Base-by-base conservation (phyloP, 1,140 invertebrate species). In the Phortica variegata region DNA sequence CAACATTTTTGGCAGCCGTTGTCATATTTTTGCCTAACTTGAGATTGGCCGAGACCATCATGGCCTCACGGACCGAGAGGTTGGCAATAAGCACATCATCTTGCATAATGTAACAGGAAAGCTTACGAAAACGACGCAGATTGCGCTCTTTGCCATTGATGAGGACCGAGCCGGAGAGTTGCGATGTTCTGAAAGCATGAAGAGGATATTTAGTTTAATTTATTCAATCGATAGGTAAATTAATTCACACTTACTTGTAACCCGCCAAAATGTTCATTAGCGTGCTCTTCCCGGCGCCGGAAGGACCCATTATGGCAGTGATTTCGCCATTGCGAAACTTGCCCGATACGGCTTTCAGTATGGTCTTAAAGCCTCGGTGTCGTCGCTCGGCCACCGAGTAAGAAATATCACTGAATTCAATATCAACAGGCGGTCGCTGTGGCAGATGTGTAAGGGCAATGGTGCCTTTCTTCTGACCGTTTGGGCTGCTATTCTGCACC, bases 101-200 rank as follows among this genome's bases (percentile, higher is more conserved):
- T 75, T 97, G 95, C 92, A 96, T 96, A 53, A 96, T 96, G 77
- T 97, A 97, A 66, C 91, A 94, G 0, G 92, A 93, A 76, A 94
- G 86, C 76, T 95, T 95, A 8, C 92, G 83, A 77, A 95, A 96
- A 47, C 86, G 81, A 15, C 92, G 79, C 29, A 93, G 77, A 78
- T 93, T 91, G 13, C 93, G 80, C 49, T 91, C 88, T 62, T 89
- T 88, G 13, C 90, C 90, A 65, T 95, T 95, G 56, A 91, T 88
- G 32, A 87, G 70, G 33, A 91, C 85, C n/a, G 85, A 84, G 8
- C 89, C 89, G 49, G 81, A 86, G 12, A 90, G 75, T 65, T 89
- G 84, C 19, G 86, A 85, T 5, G 87, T 89, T 77, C 87, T 89
- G 73, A 15, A 80, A 79, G n/a, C n/a, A 54, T 34, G 54, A 36